Conservation (phyloP, 2,888 invertebrate species). For the Napeogenes sylphis region DNA sequence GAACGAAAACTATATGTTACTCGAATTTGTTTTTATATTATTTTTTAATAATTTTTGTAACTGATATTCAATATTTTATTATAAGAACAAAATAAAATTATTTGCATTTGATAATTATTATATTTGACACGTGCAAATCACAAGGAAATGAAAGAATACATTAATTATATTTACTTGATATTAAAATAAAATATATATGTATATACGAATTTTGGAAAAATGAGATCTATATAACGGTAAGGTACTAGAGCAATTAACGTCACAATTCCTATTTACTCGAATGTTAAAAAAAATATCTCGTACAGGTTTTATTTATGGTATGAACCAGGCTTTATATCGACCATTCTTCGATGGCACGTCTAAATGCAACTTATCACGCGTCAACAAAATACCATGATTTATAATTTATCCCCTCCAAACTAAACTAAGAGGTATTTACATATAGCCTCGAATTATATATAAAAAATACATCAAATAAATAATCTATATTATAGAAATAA, state of each 20-base stretch:
- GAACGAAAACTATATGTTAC: not conserved
- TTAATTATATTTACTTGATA: too few species aligned
- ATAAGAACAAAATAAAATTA: too few species aligned
- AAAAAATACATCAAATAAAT: slow-evolving; percentile 66
- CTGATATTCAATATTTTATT: too few species aligned
- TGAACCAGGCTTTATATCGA: slow-evolving; percentile 31
- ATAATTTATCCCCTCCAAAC: slow-evolving; percentile 14
- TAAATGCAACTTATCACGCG: slow-evolving; percentile 72
- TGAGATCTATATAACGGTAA: too few species aligned
- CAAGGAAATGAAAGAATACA: too few species aligned
- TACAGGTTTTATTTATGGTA: not conserved
- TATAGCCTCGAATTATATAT: slow-evolving; percentile 63
- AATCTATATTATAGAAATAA: slow-evolving; percentile 57
- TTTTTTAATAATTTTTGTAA: too few species aligned
- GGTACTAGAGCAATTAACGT: not conserved
- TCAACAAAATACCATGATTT: slow-evolving; percentile 38
- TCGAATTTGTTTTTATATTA: too few species aligned
- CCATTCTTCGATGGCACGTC: slow-evolving; percentile 59
- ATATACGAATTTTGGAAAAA: too few species aligned
- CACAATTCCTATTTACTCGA: slow-evolving; percentile 2
- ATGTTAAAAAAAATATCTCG: not conserved
- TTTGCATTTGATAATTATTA: too few species aligned
- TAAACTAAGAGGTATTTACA: slow-evolving; percentile 70
- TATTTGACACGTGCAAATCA: too few species aligned
- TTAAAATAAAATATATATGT: too few species aligned